A percentile compares a stretch with the other conserved stretches of the same genome.
These are phyloP conservation scores for Diacarnus erythraeanus DNA, from an alignment of 37 sponge, comb jelly and placozoan species.

Conservation along the genomic window DNA sequence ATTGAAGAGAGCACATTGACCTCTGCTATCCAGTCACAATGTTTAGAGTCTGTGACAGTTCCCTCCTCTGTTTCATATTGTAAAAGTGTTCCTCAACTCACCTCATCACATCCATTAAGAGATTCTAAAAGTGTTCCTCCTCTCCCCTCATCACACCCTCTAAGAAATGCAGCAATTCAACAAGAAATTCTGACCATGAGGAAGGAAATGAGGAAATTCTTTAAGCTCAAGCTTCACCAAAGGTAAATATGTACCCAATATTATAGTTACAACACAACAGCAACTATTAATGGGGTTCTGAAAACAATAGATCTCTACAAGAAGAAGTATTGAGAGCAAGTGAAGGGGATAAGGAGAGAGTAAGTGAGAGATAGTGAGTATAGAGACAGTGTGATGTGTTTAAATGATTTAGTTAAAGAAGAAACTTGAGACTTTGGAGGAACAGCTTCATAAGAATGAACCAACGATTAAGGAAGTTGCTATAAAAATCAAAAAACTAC, in stretches of 20 bases:
- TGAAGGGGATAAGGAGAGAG: neutral
- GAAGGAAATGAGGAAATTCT: constrained; percentile 18
- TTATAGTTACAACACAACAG: too few relatives aligned
- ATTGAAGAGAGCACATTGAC: too few relatives aligned
- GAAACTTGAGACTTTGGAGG: neutral
- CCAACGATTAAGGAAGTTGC: neutral
- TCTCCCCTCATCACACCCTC: constrained; percentile 4
- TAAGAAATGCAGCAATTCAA: neutral
- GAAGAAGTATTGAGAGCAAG: neutral
- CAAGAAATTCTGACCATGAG: constrained; percentile 21
- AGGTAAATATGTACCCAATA: constrained; percentile 10
- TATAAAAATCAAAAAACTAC: neutral
- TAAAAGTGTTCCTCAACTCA: neutral
- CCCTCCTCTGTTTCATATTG: too few relatives aligned
- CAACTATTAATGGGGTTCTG: too few relatives aligned
- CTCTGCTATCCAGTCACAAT: neutral
- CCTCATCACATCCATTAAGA: neutral
- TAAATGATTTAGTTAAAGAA: neutral
- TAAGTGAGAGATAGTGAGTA: neutral
- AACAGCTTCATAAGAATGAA: neutral
- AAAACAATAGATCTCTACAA: constrained; percentile 4
- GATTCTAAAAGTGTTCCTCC: neutral
- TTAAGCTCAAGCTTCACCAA: constrained; percentile 15
- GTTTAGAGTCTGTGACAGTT: neutral
- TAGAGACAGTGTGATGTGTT: neutral